Conservation (phyloP, 2,888 invertebrate species). For the Chymomyza procnemis region DNA sequence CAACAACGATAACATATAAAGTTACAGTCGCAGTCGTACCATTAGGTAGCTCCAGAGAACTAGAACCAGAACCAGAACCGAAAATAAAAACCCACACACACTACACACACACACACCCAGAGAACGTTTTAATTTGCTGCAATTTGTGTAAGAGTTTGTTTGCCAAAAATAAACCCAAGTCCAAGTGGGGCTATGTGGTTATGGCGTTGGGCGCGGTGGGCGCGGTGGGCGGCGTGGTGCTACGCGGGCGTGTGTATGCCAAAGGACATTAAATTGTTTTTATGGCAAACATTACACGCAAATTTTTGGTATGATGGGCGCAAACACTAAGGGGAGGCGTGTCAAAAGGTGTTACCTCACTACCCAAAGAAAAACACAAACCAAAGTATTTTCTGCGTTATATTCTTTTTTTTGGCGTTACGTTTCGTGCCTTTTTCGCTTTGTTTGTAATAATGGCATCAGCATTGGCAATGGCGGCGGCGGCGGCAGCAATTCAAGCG, state of each 20-base stretch:
- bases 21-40: not conserved
- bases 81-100: not conserved
- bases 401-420: not conserved
- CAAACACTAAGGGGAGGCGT: not conserved
- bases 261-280: slow-evolving; percentile 30
- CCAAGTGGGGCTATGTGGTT: too few species aligned
- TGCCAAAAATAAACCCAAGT: slow-evolving; percentile 5
- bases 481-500: not conserved
- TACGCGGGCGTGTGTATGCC: not conserved
- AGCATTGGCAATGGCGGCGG: not conserved
- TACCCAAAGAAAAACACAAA: not conserved
- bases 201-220: not conserved
- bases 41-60: not conserved
- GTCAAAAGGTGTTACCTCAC: not conserved
- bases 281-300: slow-evolving; percentile 25
- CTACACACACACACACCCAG: not conserved
- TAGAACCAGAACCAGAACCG: not conserved
- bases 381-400: not conserved
- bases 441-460: slow-evolving; percentile 1
- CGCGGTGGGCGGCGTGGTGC: not conserved
- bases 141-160: slow-evolving; percentile 27
- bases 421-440: not conserved
- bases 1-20: not conserved
- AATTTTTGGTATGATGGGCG: slow-evolving; percentile 25
- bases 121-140: slow-evolving; percentile 27